Percentiles rank a stretch among this genome's conserved stretches.
Conservation (phyloP, 2,888 invertebrate species). For the Linnaemya tessellans region DNA sequence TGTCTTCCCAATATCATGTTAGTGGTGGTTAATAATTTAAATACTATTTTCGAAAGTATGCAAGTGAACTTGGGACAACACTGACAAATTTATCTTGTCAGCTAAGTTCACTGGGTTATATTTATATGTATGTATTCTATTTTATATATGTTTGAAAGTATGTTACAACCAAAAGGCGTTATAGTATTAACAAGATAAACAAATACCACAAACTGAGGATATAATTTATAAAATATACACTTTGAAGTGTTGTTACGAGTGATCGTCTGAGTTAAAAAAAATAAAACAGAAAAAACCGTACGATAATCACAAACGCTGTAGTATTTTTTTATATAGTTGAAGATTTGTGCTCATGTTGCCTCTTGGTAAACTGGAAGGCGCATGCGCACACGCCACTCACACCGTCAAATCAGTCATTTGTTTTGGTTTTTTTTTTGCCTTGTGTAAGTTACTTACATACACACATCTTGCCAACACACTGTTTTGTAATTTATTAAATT, state of each 20-base stretch:
- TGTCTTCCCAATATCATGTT: too few relatives aligned
- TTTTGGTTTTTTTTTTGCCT: background rate
- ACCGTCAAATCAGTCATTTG: slow-evolving; percentile 33
- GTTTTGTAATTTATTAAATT: slow-evolving; percentile 40
- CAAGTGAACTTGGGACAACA: too few relatives aligned
- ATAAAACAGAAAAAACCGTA: slow-evolving; percentile 17
- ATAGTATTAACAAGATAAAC: slow-evolving; percentile 64
- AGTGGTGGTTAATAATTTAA: too few relatives aligned
- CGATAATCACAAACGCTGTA: slow-evolving; percentile 22
- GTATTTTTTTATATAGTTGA: background rate
- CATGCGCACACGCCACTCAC: slow-evolving; percentile 72
- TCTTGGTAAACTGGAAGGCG: slow-evolving; percentile 30
- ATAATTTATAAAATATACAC: slow-evolving; percentile 13
- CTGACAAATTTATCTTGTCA: too few relatives aligned
- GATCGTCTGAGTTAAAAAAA: background rate
- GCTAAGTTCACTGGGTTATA: background rate
- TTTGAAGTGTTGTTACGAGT: background rate
- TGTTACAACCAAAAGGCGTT: slow-evolving; percentile 44
- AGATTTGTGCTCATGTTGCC: background rate
- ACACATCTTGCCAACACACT: background rate
- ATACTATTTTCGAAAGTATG: too few relatives aligned
- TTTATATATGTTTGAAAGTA: background rate
- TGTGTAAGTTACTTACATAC: background rate
- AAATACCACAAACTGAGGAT: slow-evolving; percentile 48
- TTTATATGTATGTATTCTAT: background rate